Conservation (phyloP, 2,797 vertebrate genomes). For the Phalloptychus januarius region DNA sequence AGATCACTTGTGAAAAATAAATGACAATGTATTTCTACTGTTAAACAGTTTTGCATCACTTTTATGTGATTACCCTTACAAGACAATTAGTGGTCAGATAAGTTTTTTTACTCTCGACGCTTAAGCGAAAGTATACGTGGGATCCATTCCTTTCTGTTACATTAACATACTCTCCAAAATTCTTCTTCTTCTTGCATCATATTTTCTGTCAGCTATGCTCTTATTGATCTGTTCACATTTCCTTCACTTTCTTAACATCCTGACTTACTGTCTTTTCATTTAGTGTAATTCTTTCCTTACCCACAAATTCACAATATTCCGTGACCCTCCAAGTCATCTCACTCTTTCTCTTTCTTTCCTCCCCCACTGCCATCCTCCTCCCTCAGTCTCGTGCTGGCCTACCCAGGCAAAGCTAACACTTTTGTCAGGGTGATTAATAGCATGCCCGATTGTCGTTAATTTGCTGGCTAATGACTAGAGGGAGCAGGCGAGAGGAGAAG, state of each 20-base stretch:
- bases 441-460: constrained; percentile 94
- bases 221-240: background rate
- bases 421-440: constrained; percentile 99
- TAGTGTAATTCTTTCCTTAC: background rate
- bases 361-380: constrained; percentile 22
- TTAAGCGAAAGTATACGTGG: constrained; percentile 14
- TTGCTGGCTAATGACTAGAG: constrained; percentile 98
- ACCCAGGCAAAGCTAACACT: constrained; percentile 88
- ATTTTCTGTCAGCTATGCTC: background rate
- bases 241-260: constrained; percentile 11
- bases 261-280: background rate
- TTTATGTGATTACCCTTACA: background rate
- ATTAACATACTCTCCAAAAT: constrained; percentile 12
- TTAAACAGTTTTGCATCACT: background rate
- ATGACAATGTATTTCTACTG: background rate
- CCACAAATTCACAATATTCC: constrained; percentile 33
- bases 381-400: constrained; percentile 76
- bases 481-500: constrained; percentile 69
- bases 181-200: background rate
- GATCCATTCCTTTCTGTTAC: background rate
- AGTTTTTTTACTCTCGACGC: background rate
- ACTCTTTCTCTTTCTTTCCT: constrained; percentile 10
- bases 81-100: background rate
- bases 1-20: background rate
- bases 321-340: constrained; percentile 27